Evolutionary conservation across 1,140 invertebrate genomes (phyloP).

Genomic region (Macrobrachium rosenbergii): DNA sequence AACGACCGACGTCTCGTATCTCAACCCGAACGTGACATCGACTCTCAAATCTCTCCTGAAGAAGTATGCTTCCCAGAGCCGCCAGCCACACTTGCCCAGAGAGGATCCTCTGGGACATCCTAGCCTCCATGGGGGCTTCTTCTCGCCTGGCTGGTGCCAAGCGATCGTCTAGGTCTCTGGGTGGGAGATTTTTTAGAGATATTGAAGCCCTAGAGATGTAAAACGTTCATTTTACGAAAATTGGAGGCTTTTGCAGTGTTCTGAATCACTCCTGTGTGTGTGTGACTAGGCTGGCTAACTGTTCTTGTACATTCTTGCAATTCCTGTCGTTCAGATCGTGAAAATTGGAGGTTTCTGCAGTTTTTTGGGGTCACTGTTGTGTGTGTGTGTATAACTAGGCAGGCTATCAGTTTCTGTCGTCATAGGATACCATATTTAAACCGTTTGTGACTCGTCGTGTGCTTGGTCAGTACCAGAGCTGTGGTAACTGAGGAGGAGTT

Average conservation of each 20-base stretch:
- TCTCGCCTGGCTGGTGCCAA: constrained; percentile 54
- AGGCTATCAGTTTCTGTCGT: no score
- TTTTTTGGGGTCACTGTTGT: no score
- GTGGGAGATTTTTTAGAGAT: no score
- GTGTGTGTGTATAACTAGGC: no score
- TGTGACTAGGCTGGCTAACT: not conserved
- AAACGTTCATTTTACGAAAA: not conserved
- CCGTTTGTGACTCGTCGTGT: no score
- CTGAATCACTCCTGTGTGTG: not conserved
- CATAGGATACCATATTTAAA: no score
- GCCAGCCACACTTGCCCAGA: constrained; percentile 15
- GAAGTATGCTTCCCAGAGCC: not conserved
- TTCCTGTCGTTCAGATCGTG: not conserved
- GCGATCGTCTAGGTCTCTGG: constrained; percentile 1
- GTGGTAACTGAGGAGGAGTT: no score
- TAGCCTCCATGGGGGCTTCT: constrained; percentile 38
- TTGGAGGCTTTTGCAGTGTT: not conserved
- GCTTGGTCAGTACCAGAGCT: no score
- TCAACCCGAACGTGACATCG: constrained; percentile 26
- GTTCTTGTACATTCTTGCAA: not conserved
- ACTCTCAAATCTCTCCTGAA: constrained; percentile 8
- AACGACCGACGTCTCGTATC: constrained; percentile 26
- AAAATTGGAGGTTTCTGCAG: not conserved
- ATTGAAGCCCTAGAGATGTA: no score
- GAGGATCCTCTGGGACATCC: constrained; percentile 51